phyloP scores from a whole-genome alignment of 2,113 vertebrate genomes.

The Poecile atricapillus region DNA sequence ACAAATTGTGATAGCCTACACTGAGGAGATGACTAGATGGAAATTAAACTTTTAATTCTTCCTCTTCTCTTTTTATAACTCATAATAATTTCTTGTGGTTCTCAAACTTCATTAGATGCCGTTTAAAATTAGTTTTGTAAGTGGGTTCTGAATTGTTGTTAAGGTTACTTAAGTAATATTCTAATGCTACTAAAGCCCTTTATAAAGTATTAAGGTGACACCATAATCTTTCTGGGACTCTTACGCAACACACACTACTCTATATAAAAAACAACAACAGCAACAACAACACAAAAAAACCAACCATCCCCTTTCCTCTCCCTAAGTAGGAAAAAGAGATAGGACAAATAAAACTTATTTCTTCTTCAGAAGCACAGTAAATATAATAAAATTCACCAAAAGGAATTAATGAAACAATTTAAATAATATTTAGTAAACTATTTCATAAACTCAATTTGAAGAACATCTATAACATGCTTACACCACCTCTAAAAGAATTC shows the following conservation, averaged over 20 bases:
- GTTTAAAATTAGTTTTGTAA: background rate
- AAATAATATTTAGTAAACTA: background rate
- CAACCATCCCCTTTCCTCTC: background rate
- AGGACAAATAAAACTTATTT: background rate
- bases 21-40: background rate
- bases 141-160: background rate
- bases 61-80: background rate
- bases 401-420: background rate
- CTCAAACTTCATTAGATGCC: background rate
- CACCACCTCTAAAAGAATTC: background rate
- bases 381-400: background rate
- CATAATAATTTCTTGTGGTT: background rate
- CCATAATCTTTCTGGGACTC: background rate
- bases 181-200: background rate
- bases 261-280: too few relatives aligned
- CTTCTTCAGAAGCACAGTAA: background rate
- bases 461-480: background rate
- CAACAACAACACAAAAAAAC: background rate
- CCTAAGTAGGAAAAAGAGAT: background rate
- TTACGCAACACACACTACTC: background rate
- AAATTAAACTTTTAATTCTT: background rate
- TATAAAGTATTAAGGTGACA: background rate
- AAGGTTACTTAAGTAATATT: background rate
- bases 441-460: background rate
- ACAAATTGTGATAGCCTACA: background rate